Percentiles rank a stretch among this genome's conserved stretches.
These are phyloP conservation scores for Silvanus unidentatus DNA, from an alignment of 2,888 invertebrate species.

Conservation along the genomic window DNA sequence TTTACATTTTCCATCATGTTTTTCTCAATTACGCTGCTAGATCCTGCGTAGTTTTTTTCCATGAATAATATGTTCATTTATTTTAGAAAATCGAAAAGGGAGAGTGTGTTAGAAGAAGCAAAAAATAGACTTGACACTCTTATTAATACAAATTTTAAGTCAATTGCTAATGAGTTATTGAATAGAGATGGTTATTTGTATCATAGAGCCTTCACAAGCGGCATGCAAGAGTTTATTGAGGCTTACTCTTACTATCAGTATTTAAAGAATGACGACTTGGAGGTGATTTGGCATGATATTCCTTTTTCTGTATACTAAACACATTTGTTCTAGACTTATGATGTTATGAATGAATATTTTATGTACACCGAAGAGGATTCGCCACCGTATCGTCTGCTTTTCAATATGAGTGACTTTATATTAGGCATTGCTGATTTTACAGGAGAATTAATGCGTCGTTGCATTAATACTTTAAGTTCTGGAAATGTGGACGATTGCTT, in stretches of 20 bases:
- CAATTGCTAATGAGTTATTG: slow-evolving; percentile 69
- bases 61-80: no score
- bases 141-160: slow-evolving; percentile 53
- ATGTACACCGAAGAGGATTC: slow-evolving; percentile 26
- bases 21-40: no score
- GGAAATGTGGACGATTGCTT: slow-evolving; percentile 70
- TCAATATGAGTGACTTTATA: slow-evolving; percentile 55
- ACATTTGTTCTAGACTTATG: slow-evolving; percentile 6
- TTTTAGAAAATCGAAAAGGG: slow-evolving; percentile 51
- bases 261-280: slow-evolving; percentile 55
- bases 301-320: no score
- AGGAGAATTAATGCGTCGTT: slow-evolving; percentile 85
- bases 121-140: slow-evolving; percentile 61
- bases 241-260: slow-evolving; percentile 74
- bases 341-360: slow-evolving; percentile 26
- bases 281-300: slow-evolving; percentile 59
- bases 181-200: slow-evolving; percentile 66
- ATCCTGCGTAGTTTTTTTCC: no score
- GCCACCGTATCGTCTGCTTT: slow-evolving; percentile 29
- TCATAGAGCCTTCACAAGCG: slow-evolving; percentile 59
- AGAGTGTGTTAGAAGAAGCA: slow-evolving; percentile 56
- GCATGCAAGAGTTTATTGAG: slow-evolving; percentile 80
- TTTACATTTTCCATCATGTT: not conserved
- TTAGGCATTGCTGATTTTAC: slow-evolving; percentile 82
- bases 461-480: slow-evolving; percentile 73